Evolutionary conservation across 2,113 vertebrate genomes (phyloP), one percentile per base, ranked within the genome.

Genomic region (Bolborhynchus lineola): DNA sequence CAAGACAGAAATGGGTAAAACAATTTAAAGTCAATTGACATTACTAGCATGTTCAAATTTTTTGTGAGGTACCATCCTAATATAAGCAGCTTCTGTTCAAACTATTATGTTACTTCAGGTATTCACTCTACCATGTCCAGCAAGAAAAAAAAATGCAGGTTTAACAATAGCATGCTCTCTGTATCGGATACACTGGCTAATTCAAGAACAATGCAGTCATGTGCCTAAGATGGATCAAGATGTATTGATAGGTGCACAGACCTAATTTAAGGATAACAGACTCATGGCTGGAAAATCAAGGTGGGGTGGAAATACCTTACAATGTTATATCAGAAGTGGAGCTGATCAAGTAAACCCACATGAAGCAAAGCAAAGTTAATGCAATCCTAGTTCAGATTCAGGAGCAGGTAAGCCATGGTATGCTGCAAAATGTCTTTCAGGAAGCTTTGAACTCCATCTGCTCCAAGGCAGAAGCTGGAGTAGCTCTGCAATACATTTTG

Each of bases 391-490:
- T 7, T 53, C 57, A 35, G 47, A 49, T 33, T 65, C 25, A 74
- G 79, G 35, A 78, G 24, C 21, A 62, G 33, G 20, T 2, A 1
- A 88, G 3, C 1, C 14, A 17, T 10, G 11, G 13, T 52, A 7
- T 52, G 14, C 15, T 69, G 39, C 35, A 87, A 77, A 90, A 8
- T 2, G 1, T 53, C 70, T 65, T 5, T 81, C 31, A 64, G 33
- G 26, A 69, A 23, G 35, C 29, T 64, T 77, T 0, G 0, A 42
- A 39, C 18, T 26, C 33, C 4, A 1, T n/a, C 25, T 37, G 13
- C 44, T 69, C 19, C 10, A 46, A 64, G 35, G 41, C 25, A 62
- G 55, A 82, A 70, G 39, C 14, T 50, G 60, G 65, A 63, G 46
- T 33, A 20, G 16, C 23, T 65, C 46, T 62, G 29, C 35, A 65